These are phyloP conservation scores for Pseudorectes ferrugineus DNA, from an alignment of 2,113 vertebrate genomes.

Conservation along the genomic window DNA sequence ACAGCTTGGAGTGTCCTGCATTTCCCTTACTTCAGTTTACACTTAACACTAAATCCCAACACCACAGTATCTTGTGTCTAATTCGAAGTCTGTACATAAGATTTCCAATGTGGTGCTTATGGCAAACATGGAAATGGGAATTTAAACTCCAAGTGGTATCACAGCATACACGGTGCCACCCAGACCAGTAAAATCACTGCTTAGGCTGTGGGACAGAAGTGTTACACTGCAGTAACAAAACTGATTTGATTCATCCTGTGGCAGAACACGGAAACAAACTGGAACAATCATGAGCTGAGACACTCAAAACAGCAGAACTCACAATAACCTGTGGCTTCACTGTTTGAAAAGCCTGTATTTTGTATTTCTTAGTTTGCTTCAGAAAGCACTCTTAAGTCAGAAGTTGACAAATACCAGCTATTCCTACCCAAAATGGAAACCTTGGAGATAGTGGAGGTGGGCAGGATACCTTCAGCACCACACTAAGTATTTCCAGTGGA, in stretches of 20 bases:
- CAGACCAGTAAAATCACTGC: neutral
- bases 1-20: neutral
- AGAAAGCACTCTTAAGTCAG: neutral
- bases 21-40: neutral
- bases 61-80: neutral
- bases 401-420: neutral
- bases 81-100: neutral
- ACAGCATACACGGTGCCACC: neutral
- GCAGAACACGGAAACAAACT: neutral
- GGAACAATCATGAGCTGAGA: neutral
- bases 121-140: neutral
- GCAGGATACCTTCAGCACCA: neutral
- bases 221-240: too few relatives aligned
- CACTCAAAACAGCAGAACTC: neutral
- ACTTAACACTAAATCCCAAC: neutral
- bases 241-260: neutral
- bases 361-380: neutral
- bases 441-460: neutral
- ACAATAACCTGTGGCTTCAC: neutral
- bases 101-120: neutral
- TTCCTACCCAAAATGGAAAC: neutral
- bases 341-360: neutral
- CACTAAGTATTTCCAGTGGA: neutral
- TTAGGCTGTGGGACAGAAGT: neutral
- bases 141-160: neutral